A percentile compares a stretch with the other conserved stretches of the same genome.
Conservation (phyloP, 1,140 invertebrate species). For the Neoseiulus cucumeris region DNA sequence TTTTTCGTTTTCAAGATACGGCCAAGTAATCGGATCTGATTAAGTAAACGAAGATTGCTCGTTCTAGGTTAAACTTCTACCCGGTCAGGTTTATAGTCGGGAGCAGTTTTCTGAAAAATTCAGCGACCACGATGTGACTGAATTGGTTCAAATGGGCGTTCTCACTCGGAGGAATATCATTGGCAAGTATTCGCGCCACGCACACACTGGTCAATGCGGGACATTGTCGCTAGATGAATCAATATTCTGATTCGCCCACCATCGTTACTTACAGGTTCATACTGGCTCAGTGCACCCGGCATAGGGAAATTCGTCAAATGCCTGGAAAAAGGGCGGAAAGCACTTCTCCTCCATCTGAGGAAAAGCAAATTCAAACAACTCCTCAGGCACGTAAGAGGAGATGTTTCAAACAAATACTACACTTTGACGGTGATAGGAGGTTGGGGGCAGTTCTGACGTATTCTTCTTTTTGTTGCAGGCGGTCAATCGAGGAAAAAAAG, state of each 20-base stretch:
- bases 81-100: not conserved
- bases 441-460: too few species aligned
- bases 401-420: not conserved
- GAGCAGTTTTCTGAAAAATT: not conserved
- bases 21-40: too few species aligned
- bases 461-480: too few species aligned
- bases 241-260: not conserved
- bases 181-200: not conserved
- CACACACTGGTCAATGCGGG: too few species aligned
- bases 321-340: not conserved
- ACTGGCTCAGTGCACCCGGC: not conserved
- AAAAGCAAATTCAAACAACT: conserved; percentile 11
- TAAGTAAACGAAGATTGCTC: too few species aligned
- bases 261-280: not conserved
- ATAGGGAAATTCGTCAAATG: not conserved
- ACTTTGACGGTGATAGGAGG: too few species aligned
- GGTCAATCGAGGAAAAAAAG: conserved; percentile 11
- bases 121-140: not conserved
- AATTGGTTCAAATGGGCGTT: not conserved
- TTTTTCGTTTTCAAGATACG: too few species aligned
- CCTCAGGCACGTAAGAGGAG: not conserved
- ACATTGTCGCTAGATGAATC: too few species aligned
- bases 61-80: not conserved
- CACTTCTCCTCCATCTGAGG: not conserved
- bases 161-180: not conserved